Conservation (phyloP, 2,888 invertebrate genomes). For the Nasonia oneida region DNA sequence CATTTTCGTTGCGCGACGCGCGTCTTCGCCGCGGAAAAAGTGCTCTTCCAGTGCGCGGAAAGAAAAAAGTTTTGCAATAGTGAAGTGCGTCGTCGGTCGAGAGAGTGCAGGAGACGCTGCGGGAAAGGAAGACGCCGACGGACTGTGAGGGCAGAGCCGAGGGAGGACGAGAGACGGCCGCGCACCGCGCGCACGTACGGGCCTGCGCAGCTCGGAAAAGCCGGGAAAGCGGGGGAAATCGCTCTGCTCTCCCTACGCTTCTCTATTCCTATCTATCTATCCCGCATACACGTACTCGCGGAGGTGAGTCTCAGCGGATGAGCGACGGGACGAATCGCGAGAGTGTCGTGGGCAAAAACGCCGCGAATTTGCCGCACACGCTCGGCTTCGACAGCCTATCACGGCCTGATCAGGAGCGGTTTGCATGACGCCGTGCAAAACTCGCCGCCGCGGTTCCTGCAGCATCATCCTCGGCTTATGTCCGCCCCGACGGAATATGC, state of each 20-base stretch:
- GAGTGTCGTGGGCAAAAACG: background rate
- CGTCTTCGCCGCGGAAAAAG: background rate
- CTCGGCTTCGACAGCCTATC: background rate
- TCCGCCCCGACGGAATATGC: background rate
- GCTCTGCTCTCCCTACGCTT: background rate
- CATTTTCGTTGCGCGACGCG: background rate
- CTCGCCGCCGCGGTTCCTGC: background rate
- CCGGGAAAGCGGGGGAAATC: conserved; percentile 50
- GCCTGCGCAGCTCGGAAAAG: conserved; percentile 54
- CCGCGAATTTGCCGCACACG: background rate
- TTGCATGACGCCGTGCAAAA: background rate
- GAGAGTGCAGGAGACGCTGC: background rate
- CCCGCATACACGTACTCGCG: background rate
- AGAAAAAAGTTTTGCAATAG: background rate
- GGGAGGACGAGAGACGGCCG: background rate
- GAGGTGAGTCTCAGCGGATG: background rate
- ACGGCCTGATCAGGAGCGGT: background rate
- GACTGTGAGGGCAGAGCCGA: background rate
- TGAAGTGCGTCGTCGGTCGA: background rate
- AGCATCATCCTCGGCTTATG: conserved; percentile 30
- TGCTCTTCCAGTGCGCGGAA: background rate
- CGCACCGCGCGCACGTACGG: background rate
- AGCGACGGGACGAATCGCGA: background rate
- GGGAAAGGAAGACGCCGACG: conserved; percentile 5
- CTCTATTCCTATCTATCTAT: background rate